Conservation (phyloP, 1,140 invertebrate genomes). For the Dreissena polymorpha region DNA sequence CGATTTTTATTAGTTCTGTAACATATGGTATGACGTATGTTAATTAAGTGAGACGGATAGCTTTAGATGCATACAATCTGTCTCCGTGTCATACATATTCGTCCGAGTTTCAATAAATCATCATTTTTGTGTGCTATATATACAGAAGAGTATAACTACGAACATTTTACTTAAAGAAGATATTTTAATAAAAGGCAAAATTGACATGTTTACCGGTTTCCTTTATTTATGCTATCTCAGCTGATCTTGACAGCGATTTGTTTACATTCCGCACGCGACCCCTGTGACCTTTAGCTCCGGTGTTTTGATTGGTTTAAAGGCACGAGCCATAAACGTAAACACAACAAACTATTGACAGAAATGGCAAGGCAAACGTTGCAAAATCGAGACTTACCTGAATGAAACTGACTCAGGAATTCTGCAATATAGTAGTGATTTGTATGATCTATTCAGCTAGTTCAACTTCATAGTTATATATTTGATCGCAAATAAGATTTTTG, state of each 20-base stretch:
- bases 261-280: slow-evolving; percentile 37
- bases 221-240: background rate
- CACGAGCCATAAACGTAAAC: slow-evolving; percentile 43
- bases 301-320: slow-evolving; percentile 17
- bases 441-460: background rate
- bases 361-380: background rate
- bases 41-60: no score
- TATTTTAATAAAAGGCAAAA: background rate
- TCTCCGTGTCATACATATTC: background rate
- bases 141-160: background rate
- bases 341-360: slow-evolving; percentile 11
- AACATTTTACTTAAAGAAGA: background rate
- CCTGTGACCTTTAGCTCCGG: background rate
- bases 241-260: slow-evolving; percentile 37
- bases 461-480: slow-evolving; percentile 7
- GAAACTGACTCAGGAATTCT: background rate
- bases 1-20: background rate
- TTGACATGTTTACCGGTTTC: background rate
- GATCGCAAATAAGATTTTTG: background rate
- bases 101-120: background rate
- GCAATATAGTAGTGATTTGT: background rate
- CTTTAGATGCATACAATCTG: background rate
- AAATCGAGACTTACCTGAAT: slow-evolving; percentile 37
- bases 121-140: background rate
- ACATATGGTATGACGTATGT: background rate